phyloP scores from a whole-genome alignment of 2,797 vertebrate species.

The Etheostoma perlongum region DNA sequence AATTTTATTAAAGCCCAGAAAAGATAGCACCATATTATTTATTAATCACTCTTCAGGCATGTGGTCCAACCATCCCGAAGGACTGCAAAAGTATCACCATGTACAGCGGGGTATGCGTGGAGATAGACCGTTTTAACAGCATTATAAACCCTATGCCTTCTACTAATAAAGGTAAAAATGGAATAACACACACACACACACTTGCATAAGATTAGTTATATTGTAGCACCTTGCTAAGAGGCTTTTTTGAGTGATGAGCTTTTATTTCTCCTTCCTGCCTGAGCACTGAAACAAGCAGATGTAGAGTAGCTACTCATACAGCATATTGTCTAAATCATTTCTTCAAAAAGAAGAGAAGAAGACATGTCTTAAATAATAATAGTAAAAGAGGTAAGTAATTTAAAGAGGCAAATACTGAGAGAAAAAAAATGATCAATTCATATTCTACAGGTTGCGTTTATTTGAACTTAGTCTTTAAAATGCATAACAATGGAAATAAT shows the following conservation, averaged over 20 bases:
- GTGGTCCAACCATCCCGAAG: slow-evolving; percentile 82
- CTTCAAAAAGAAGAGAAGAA: no score
- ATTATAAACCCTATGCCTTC: not conserved
- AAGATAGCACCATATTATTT: not conserved
- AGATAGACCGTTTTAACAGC: accelerated
- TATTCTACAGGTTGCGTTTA: no score
- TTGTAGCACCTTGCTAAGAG: not conserved
- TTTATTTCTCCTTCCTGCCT: not conserved
- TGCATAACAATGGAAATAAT: not conserved
- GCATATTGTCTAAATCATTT: no score
- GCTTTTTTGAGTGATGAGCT: not conserved
- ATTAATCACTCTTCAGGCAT: slow-evolving; percentile 62
- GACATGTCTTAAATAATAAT: no score
- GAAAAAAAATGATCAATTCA: no score
- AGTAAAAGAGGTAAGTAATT: no score
- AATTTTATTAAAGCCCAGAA: not conserved
- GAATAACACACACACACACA: not conserved
- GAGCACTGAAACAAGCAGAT: not conserved
- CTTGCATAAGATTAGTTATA: not conserved
- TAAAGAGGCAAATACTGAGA: not conserved
- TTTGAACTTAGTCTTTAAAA: not conserved
- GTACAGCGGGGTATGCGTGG: slow-evolving; percentile 77
- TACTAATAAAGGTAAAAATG: slow-evolving; percentile 55
- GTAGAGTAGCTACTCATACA: no score
- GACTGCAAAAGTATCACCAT: slow-evolving; percentile 75